Base-by-base conservation (phyloP, 2,888 invertebrate genomes). In the Chirona hameri region DNA sequence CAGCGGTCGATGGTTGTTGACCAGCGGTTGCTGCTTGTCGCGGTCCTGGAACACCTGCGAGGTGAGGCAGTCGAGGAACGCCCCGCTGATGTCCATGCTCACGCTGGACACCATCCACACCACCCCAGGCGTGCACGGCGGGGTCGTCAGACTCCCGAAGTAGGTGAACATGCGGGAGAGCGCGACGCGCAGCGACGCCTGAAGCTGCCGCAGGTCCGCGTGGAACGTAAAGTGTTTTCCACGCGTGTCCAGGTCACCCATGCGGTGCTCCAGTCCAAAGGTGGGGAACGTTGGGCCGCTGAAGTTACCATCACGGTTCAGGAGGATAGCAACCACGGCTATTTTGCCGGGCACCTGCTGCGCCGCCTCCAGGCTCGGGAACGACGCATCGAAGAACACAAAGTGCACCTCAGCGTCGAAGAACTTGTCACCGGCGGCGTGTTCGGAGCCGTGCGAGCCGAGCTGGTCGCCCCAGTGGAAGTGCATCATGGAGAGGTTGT, bases 141-240 rank as follows among this genome's bases (percentile, higher is more conserved):
- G 94, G 0, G 94, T 94, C 52, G 94, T 94, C 79, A 94, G 89
- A 0, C 94, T 94, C n/a, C 94, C 92, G 87, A 91, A 92, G 88
- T 94, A 94, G 0, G 93, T 93, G 88, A 93, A 94, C 89, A 93
- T 94, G 80, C 91, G 89, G 85, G 93, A 92, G 31, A 91, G 89
- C 87, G 92, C 91, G 86, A 89, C 9, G 60, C 24, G 24, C 86
- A 92, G 88, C 83, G 93, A 88, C 84, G 60, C 24, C 24, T 24
- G 24, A 7, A 60, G 60, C 60, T 21, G 60, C 9, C 60, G 21
- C 24, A 60, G 60, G 60, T 60, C 60, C 24, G 60, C 60, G 24
- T 3, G 21, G 60, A 60, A 60, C 24, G 60, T 4, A 24, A 60
- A 24, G 60, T 60, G 21, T 1, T 9, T 24, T 12, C 9, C 60